Evolutionary conservation across 2,113 vertebrate genomes (phyloP), one percentile per base, ranked within the genome.

Genomic region (Chamaetylas fuelleborni): DNA sequence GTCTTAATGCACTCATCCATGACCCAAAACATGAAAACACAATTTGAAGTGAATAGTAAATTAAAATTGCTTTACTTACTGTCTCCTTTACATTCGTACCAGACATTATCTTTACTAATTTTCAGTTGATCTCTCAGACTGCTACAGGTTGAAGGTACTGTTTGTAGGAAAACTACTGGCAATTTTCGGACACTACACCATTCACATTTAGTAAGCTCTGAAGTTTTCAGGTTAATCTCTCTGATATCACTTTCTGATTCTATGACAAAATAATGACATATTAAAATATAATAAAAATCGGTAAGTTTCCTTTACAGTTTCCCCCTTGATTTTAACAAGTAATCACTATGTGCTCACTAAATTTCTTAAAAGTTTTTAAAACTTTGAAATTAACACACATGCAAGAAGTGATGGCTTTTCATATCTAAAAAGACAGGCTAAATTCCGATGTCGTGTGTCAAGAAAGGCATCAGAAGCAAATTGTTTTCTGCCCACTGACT

Each of bases 151-250:
- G 94, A 79, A 16, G 97, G 97, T 12, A 97, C 86, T 20, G 99
- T 99, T 97, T 99, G 99, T 66, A 99, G 98, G 96, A 99, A 99
- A 67, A 99, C 96, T 40, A 99, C 99, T 11, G 99, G 99, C 47
- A 99, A 97, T 94, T 99, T 99, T 73, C 98, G 97, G 47, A 99
- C 98, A 83, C 97, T 98, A 96, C 99, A 99, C 99, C 99, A 99
- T 97, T 99, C 99, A 81, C 99, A 99, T 97, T 98, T 98, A 86
- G 98, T 98, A 94, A 99, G 98, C 96, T 99, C 99, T 29, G 99
- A 99, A 33, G 99, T 98, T 94, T 97, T 97, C 42, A 99, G 97
- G 70, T 97, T 97, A 72, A 99, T 97, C 38, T 98, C 98, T 96
- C 98, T 97, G 42, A 98, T 51, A 50, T 96, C 97, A 51, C 81